A percentile compares a stretch with the other conserved stretches of the same genome.
Conservation (phyloP, 2,113 vertebrate species). For the Hydropotes inermis region DNA sequence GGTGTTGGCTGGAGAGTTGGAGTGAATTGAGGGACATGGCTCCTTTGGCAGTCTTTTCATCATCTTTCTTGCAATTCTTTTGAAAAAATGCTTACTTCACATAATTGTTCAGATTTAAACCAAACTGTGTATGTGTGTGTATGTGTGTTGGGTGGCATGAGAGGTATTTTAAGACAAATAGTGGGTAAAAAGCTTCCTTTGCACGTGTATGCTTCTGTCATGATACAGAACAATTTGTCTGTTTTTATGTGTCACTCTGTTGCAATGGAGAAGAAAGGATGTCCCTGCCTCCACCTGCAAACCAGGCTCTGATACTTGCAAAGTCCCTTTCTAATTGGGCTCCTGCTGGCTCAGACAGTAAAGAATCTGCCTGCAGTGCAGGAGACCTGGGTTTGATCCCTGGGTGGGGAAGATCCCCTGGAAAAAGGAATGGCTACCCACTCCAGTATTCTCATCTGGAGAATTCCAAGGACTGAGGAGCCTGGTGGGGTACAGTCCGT, state of each 20-base stretch:
- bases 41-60: neutral
- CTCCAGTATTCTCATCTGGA: neutral
- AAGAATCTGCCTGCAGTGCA: neutral
- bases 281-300: neutral
- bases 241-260: neutral
- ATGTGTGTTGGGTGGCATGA: neutral
- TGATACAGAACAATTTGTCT: neutral
- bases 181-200: neutral
- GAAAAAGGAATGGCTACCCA: neutral
- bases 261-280: neutral
- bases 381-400: neutral
- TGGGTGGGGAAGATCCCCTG: neutral
- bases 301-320: neutral
- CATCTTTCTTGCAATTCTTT: neutral
- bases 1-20: neutral
- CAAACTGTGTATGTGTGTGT: neutral
- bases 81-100: neutral
- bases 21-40: neutral
- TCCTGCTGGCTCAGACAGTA: neutral
- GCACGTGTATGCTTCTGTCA: neutral
- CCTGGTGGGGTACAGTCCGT: neutral
- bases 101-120: neutral
- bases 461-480: neutral
- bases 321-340: neutral
- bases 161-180: neutral